Conservation (phyloP, 2,113 vertebrate species). For the Gymnarchus niloticus region DNA sequence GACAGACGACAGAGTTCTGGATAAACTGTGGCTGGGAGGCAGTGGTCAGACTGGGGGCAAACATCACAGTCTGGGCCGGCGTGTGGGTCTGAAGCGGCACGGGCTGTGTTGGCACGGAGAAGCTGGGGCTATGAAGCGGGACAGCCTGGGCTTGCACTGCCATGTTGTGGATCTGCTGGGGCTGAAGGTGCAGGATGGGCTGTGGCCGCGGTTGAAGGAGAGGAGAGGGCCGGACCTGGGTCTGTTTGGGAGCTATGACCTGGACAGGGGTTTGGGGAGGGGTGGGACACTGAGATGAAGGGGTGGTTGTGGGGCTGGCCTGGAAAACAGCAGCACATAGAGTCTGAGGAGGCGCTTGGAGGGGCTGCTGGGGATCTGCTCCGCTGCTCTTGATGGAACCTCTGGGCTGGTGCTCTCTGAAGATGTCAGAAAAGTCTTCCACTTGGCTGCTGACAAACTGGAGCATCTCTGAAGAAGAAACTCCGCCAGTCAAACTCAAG, state of each 20-base stretch:
- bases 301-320: constrained; percentile 40
- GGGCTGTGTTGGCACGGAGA: constrained; percentile 59
- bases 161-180: constrained; percentile 17
- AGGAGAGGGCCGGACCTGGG: neutral
- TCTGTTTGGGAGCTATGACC: constrained; percentile 37
- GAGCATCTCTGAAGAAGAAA: constrained; percentile 80
- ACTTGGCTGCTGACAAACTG: constrained; percentile 95
- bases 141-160: constrained; percentile 15
- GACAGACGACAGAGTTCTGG: constrained; percentile 87
- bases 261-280: constrained; percentile 55
- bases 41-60: constrained; percentile 40
- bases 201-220: constrained; percentile 30
- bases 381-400: constrained; percentile 35
- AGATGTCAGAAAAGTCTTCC: constrained; percentile 87
- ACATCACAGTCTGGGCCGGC: constrained; percentile 46
- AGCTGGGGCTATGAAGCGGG: constrained; percentile 58
- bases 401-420: constrained; percentile 75
- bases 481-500: neutral
- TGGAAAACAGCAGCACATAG: constrained; percentile 36
- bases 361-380: constrained; percentile 25
- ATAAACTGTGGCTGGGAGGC: constrained; percentile 79
- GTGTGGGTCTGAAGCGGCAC: constrained; percentile 31
- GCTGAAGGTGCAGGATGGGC: constrained; percentile 25
- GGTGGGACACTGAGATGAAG: constrained; percentile 47
- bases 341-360: constrained; percentile 16